A percentile compares a stretch with the other conserved stretches of the same genome.
phyloP scores from a whole-genome alignment of 2,113 vertebrate species.

The Sphyrna mokarran region DNA sequence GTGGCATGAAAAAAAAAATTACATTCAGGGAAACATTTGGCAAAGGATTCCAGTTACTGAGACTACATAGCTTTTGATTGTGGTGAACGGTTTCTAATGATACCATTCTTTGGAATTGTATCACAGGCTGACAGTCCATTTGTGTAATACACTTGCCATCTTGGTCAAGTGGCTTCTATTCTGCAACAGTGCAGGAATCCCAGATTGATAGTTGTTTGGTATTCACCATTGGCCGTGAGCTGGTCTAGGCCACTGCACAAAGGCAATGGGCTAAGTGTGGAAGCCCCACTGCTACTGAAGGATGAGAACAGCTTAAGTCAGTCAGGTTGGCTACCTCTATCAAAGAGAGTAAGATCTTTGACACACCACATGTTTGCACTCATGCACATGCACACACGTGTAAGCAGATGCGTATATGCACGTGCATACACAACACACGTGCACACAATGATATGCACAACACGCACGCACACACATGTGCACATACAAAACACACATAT shows the following conservation, averaged over 20 bases:
- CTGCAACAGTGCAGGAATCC: background rate
- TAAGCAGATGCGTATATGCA: too few relatives aligned
- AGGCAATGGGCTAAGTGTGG: background rate
- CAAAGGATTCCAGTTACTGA: background rate
- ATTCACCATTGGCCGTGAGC: background rate
- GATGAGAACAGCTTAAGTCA: background rate
- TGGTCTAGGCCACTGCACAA: background rate
- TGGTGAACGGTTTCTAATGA: background rate
- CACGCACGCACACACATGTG: too few relatives aligned
- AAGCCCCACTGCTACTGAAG: background rate
- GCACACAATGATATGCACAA: too few relatives aligned
- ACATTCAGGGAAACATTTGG: background rate
- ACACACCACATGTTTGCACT: background rate
- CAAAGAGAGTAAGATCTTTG: background rate
- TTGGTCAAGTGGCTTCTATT: background rate
- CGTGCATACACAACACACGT: too few relatives aligned
- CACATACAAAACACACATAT: too few relatives aligned
- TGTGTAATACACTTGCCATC: background rate
- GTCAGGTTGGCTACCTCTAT: background rate
- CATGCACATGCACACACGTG: too few relatives aligned
- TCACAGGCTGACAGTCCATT: background rate
- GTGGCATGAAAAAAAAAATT: background rate
- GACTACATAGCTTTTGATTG: background rate
- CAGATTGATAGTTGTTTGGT: background rate
- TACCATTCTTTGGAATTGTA: background rate